Percentiles rank a stretch among this genome's conserved stretches.
Conservation (phyloP, 2,797 vertebrate genomes). For the Smutsia temminckii region DNA sequence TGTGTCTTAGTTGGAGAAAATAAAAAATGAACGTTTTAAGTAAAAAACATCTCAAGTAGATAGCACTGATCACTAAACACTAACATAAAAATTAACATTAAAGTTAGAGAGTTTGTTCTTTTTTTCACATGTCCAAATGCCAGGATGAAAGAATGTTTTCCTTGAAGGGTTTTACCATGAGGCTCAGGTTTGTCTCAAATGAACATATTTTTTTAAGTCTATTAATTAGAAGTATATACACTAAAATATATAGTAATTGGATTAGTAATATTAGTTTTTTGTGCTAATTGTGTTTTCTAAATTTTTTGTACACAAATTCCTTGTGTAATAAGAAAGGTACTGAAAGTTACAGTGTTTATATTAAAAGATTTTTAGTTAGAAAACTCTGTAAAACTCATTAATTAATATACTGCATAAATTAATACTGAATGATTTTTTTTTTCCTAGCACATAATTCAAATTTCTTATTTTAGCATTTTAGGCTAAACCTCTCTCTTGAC, state of each 20-base stretch:
- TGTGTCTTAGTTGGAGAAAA: neutral
- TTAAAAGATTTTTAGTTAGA: conserved; percentile 12
- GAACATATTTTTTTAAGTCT: neutral
- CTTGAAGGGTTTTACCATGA: neutral
- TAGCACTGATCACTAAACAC: neutral
- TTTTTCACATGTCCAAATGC: neutral
- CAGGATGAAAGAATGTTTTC: neutral
- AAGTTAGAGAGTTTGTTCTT: neutral
- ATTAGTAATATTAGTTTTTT: neutral
- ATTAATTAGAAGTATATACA: neutral
- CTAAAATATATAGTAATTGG: neutral
- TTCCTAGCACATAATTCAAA: neutral
- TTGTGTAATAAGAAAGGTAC: neutral
- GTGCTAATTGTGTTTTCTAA: neutral
- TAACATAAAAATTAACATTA: neutral
- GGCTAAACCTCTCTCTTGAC: neutral
- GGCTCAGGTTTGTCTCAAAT: neutral
- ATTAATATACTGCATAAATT: neutral
- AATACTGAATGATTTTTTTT: neutral
- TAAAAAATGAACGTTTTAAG: neutral
- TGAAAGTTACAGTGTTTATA: neutral
- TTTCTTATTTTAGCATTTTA: conserved; percentile 35
- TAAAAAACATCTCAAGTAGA: neutral
- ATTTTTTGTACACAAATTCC: neutral
- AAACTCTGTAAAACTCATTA: neutral